Base-by-base conservation (phyloP, 1,140 invertebrate species). In the Pseudomyrmex pallidus region DNA sequence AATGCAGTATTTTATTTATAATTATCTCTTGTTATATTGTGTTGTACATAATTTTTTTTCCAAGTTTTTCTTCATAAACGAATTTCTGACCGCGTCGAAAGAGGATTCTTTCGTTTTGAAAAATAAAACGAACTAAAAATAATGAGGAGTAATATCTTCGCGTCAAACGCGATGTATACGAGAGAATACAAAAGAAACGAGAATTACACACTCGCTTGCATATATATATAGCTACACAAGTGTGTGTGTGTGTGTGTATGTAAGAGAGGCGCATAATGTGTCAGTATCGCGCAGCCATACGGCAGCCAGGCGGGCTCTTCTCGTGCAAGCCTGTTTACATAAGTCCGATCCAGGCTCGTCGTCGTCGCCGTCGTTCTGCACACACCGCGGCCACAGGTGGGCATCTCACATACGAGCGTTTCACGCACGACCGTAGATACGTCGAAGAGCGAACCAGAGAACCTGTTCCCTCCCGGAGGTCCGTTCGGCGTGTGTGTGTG, bases 321-420 rank as follows among this genome's bases (percentile, higher is more conserved):
- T 90, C 91, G 90, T 90, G 90, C 91, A 85, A 92, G 87, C 88
- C 88, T 89, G 89, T 92, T 92, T 91, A 91, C 91, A 90, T 90
- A 92, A 92, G 90, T 77, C 86, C 87, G 85, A 70, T 20, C 76
- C 74, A 62, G 74, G 83, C 86, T 87, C 73, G 59, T 73, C 54
- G 62, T 82, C 74, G 73, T 63, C 61, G 61, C 68, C 66, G 67
- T 84, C 85, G 83, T 76, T 78, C 72, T 74, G 50, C 25, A 46
- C 56, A 61, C 70, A 77, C 25, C 74, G 22, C 73, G 89, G 85
- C 90, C 90, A 90, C 91, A 91, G 90, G 90, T 92, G 90, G 86
- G 74, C 88, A 83, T 64, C 64, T 46, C 64, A 72, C 46, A 52
- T 74, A 5, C 22, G 22, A 63, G 52, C 46, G 35, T 25, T 72